Evolutionary conservation across 2,888 invertebrate genomes (phyloP), one percentile per base, ranked within the genome.

Genomic region (Globia sparganii): DNA sequence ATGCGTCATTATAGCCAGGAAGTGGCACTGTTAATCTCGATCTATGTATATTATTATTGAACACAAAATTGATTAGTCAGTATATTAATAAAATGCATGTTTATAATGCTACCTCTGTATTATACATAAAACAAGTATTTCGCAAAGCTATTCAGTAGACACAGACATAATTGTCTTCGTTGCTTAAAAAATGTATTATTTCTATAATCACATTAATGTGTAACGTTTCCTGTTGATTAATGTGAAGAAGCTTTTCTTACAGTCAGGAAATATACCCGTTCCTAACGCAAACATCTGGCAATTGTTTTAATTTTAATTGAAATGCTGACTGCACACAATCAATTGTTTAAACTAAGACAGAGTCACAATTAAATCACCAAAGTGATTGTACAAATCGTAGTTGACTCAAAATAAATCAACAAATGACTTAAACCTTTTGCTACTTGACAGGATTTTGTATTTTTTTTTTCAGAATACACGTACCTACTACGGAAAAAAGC

Each of bases 341-440:
- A 43, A 80, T 84, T 84, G 84, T 84, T 84, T 66, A 18, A 70
- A 56, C 28, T 53, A 40, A 66, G 2, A 43, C 68, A 43, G 6
- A 58, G 56, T 77, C 58, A 77, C 56, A 59, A 25, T 69, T 58
- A 65, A 78, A 58, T 69, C 34, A 66, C 43, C 21, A 31, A n/a
- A 37, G 65, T 80, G 84, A 78, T 66, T 66, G 25, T 40, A 15
- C 37, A 65, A 31, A 78, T 43, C 49, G 25, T 28, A 34, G 11
- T 56, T 68, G 28, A 68, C 34, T 58, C 37, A 40, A 61, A 67
- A 31, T 56, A 58, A 49, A 77, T 8, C 21, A 53, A 31, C 6
- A n/a, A 77, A 68, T 34, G 18, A n/a, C 9, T 59, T 46, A 40
- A 25, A 66, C 34, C 18, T 78, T 64, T 34, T 18, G n/a, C 4